Base-by-base conservation (phyloP, 2,888 invertebrate genomes). In the Alentia gelatinosa region DNA sequence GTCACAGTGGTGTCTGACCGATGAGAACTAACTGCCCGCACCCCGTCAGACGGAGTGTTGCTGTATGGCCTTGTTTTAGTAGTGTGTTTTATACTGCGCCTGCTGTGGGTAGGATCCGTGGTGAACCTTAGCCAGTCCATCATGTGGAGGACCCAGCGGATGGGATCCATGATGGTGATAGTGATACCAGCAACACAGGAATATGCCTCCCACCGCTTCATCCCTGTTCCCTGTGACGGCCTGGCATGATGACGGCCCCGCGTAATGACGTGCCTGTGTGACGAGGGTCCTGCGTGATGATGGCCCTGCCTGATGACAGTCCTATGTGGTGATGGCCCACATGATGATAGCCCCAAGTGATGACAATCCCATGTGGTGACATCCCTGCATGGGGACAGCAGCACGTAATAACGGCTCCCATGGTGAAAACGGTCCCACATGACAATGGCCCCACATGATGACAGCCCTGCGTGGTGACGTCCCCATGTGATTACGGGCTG, bases 151-250 rank as follows among this genome's bases (percentile, higher is more conserved):
- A 9, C 39, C 79, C 12, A 37, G 35, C 37, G 56, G 56, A 56
- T 19, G 19, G 56, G n/a, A n/a, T 4, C 56, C 56, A 56, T 79
- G 23, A 37, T 79, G 39, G 4, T 79, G n/a, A 86, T 86, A 19
- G 47, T 86, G 74, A 86, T 26, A 3, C 42, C 50, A 50, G 42
- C 50, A 50, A 33, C 86, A 86, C 86, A 86, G 50, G 86, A 86
- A 86, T 86, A 47, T 86, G 86, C 86, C 86, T 86, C 86, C 12
- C 86, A 19, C 12, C 30, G 86, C 86, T 86, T 86, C 40, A 47
- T 86, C 86, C 42, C 86, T 68, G 68, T n/a, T 63, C n/a, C n/a
- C 15, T n/a, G 15, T n/a, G 23, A 63, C 68, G 26, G n/a, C 26
- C n/a, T 68, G 68, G 30, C 26, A 30, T 30, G 56, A 56, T n/a